Conservation (phyloP, 2,797 vertebrate genomes). For the Erethizon dorsatum region DNA sequence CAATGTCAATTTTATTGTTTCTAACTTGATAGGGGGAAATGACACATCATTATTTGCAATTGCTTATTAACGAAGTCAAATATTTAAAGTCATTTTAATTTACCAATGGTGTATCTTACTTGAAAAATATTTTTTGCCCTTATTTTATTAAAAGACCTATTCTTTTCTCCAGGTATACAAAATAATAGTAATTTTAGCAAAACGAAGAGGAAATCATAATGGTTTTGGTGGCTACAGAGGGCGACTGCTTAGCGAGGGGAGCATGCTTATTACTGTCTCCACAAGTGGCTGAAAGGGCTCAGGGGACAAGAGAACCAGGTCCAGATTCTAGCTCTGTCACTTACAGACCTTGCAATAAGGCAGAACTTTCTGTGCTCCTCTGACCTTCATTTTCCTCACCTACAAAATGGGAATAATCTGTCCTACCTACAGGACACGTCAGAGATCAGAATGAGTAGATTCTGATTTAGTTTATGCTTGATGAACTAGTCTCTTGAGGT, state of each 20-base stretch:
- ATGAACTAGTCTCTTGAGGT: not conserved
- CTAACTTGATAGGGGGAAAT: not conserved
- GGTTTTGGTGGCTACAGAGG: not conserved
- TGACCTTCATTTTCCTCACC: not conserved
- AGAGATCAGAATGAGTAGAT: not conserved
- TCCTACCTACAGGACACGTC: not conserved
- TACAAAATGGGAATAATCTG: not conserved
- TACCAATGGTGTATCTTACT: not conserved
- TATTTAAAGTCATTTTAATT: conserved; percentile 46
- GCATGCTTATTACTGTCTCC: not conserved
- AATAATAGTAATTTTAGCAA: not conserved
- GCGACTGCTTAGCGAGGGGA: not conserved
- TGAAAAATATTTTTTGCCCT: conserved; percentile 25
- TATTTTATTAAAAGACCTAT: not conserved
- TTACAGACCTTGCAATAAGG: not conserved
- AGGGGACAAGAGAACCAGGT: not conserved
- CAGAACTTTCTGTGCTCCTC: not conserved
- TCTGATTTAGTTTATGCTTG: not conserved
- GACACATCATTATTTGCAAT: not conserved
- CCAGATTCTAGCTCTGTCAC: not conserved
- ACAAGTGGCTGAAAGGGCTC: not conserved
- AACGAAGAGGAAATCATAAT: not conserved
- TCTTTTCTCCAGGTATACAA: not conserved
- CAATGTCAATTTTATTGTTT: not conserved
- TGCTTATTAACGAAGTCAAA: conserved; percentile 44